A percentile compares a stretch with the other conserved stretches of the same genome.
Conservation (phyloP, 2,797 vertebrate species). For the Enteromius viviparus region DNA sequence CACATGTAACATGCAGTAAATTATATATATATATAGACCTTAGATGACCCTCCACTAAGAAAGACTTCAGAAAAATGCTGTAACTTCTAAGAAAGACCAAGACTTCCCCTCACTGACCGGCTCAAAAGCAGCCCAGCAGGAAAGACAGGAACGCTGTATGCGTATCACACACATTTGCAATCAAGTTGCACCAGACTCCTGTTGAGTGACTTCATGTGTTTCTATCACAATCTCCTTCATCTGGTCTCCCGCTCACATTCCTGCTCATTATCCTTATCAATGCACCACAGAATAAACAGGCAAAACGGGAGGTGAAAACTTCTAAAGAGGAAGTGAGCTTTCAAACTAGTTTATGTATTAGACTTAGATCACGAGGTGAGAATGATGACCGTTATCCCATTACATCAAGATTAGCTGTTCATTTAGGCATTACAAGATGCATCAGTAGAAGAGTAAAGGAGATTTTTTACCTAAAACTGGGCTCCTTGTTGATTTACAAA, state of each 20-base stretch:
- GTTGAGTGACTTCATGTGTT: constrained; percentile 2
- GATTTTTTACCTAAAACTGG: background rate
- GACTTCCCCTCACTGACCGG: background rate
- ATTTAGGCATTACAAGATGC: background rate
- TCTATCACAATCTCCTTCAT: background rate
- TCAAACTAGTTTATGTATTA: background rate
- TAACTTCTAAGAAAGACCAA: background rate
- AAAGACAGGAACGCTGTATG: constrained; percentile 57
- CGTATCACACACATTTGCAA: background rate
- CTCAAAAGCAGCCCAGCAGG: constrained; percentile 61
- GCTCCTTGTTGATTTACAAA: background rate
- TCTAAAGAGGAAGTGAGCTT: constrained; percentile 62
- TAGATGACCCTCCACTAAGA: background rate
- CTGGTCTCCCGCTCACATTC: constrained; percentile 54
- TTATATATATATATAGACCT: background rate
- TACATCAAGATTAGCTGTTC: background rate
- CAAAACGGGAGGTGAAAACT: constrained; percentile 53
- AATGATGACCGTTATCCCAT: background rate
- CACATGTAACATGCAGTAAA: no score
- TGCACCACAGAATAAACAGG: constrained; percentile 50
- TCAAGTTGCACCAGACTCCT: background rate
- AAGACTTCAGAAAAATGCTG: background rate
- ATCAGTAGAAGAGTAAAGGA: background rate
- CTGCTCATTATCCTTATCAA: constrained; percentile 60
- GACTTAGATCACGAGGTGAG: background rate